Evolutionary conservation across 2,113 vertebrate species (phyloP).

Genomic region (Brachypodius melanocephalos): DNA sequence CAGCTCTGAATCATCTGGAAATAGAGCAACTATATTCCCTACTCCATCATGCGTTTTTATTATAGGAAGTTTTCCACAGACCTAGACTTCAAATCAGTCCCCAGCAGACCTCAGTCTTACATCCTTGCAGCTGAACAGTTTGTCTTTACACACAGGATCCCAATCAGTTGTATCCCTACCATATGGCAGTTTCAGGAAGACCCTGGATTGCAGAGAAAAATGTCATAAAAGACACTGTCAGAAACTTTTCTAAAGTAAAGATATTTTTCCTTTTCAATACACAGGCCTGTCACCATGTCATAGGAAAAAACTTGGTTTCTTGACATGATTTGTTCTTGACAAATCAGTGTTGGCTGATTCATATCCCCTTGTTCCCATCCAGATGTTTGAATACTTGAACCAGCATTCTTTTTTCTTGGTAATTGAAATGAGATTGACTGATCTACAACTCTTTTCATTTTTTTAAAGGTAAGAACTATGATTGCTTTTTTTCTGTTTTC

Average conservation of each 20-base stretch:
- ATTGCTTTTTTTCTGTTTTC: neutral
- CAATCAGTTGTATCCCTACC: neutral
- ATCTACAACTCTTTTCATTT: neutral
- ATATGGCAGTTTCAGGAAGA: neutral
- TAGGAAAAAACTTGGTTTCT: neutral
- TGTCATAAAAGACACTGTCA: neutral
- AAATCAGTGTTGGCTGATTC: neutral
- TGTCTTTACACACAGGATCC: neutral
- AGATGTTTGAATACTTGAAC: slow-evolving; percentile 29
- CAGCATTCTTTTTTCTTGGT: neutral
- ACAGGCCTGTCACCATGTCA: neutral
- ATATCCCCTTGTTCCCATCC: neutral
- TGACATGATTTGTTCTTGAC: neutral
- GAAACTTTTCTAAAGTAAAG: neutral
- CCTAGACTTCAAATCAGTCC: neutral
- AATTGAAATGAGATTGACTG: slow-evolving; percentile 6
- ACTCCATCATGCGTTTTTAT: neutral
- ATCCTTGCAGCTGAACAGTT: slow-evolving; percentile 6
- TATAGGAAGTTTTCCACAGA: neutral
- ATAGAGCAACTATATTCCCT: neutral
- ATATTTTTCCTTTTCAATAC: slow-evolving; percentile 24
- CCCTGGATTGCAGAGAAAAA: neutral
- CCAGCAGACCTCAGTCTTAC: neutral
- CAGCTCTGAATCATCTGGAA: neutral
- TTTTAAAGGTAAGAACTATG: neutral